phyloP scores from a whole-genome alignment of 2,113 vertebrate genomes.

The Hippocampus guttulatus region DNA sequence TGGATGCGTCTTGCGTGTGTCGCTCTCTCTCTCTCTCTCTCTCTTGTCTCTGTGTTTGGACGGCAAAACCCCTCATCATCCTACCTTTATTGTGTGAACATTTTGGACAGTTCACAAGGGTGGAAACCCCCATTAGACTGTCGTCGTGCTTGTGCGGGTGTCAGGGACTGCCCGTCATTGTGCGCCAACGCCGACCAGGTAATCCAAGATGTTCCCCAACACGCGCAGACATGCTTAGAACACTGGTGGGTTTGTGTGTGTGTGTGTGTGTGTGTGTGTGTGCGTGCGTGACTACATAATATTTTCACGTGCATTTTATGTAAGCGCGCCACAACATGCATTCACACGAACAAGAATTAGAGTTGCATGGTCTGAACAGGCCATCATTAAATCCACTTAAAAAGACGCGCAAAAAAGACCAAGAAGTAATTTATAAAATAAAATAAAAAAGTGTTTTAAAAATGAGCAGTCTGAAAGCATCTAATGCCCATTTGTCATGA shows the following conservation, averaged over 20 bases:
- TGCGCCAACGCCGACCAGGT: constrained; percentile 20
- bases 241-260: constrained; percentile 19
- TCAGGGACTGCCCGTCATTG: constrained; percentile 39
- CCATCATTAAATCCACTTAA: neutral
- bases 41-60: neutral
- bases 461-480: too few species aligned
- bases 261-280: constrained; percentile 12
- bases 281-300: neutral
- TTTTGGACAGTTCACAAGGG: neutral
- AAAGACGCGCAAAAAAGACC: neutral
- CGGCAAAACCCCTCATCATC: neutral
- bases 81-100: neutral
- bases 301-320: neutral
- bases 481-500: too few species aligned
- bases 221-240: constrained; percentile 6
- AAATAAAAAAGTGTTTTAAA: too few species aligned
- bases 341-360: neutral
- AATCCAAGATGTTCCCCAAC: constrained; percentile 52
- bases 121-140: neutral
- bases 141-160: constrained; percentile 5
- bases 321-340: neutral
- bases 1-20: constrained; percentile 5
- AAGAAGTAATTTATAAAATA: neutral
- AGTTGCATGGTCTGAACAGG: neutral
- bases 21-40: neutral